These are phyloP conservation scores for Apis cerana DNA, from an alignment of 1,140 invertebrate species.

Conservation along the genomic window DNA sequence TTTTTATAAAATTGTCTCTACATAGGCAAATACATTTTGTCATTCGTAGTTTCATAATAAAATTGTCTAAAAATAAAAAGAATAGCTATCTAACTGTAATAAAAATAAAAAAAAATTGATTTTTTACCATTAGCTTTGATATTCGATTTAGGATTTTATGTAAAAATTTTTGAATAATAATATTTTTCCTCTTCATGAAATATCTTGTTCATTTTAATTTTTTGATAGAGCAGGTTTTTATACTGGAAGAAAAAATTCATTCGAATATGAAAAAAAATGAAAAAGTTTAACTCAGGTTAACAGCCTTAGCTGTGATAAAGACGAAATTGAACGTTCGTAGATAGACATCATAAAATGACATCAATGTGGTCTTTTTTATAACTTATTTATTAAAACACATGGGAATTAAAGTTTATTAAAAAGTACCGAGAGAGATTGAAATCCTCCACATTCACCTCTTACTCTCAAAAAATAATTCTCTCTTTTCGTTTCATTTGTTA, in stretches of 20 bases:
- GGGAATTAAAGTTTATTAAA: slow-evolving; percentile 23
- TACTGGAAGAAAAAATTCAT: neutral
- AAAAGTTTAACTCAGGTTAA: neutral
- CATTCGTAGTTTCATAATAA: no score
- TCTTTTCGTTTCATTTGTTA: neutral
- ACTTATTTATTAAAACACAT: neutral
- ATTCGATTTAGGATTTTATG: neutral
- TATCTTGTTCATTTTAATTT: no score
- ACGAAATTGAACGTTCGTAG: neutral
- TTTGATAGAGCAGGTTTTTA: no score
- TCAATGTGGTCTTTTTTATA: slow-evolving; percentile 3
- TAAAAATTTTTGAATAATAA: neutral
- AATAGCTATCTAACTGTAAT: neutral
- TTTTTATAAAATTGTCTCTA: no score
- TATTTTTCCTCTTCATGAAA: no score
- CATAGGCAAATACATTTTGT: no score
- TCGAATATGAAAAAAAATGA: neutral
- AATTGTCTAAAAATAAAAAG: no score
- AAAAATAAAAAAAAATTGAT: neutral
- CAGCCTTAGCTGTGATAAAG: neutral
- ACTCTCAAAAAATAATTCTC: neutral
- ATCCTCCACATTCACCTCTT: no score
- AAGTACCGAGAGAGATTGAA: neutral
- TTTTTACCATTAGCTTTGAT: neutral
- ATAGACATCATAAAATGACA: slow-evolving; percentile 1